Conservation (phyloP, 2,113 vertebrate species). For the Vulpes ferrilata region DNA sequence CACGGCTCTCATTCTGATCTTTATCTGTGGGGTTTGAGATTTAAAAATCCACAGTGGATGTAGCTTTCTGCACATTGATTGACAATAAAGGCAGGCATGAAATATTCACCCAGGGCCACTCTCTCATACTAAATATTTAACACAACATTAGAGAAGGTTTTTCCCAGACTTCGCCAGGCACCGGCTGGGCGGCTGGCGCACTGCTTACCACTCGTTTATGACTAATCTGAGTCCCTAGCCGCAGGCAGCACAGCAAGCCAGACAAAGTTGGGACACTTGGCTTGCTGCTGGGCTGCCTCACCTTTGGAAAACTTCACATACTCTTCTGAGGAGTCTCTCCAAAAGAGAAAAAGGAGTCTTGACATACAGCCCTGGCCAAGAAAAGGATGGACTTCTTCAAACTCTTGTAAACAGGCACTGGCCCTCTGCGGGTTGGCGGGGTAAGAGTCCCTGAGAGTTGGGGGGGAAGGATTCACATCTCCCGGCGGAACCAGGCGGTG, state of each 20-base stretch:
- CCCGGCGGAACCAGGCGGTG: background rate
- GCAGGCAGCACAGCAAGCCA: slow-evolving; percentile 70
- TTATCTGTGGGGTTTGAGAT: slow-evolving; percentile 73
- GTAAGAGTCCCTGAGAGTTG: slow-evolving; percentile 65
- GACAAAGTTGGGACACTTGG: slow-evolving; percentile 78
- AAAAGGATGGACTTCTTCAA: slow-evolving; percentile 67
- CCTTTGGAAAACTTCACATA: slow-evolving; percentile 81
- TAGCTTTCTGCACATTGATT: slow-evolving; percentile 87
- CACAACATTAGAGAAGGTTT: slow-evolving; percentile 86
- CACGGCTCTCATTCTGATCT: slow-evolving; percentile 81
- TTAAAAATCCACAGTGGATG: slow-evolving; percentile 80
- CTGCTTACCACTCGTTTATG: slow-evolving; percentile 80
- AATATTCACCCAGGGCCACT: slow-evolving; percentile 89
- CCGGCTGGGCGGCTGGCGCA: slow-evolving; percentile 85
- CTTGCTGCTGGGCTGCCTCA: slow-evolving; percentile 68
- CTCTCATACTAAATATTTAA: slow-evolving; percentile 90
- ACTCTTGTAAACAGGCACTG: slow-evolving; percentile 55
- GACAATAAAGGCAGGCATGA: slow-evolving; percentile 89
- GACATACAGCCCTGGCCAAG: slow-evolving; percentile 22
- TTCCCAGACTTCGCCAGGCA: slow-evolving; percentile 86
- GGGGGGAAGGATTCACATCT: slow-evolving; percentile 29
- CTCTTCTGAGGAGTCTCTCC: slow-evolving; percentile 66
- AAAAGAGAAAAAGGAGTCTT: slow-evolving; percentile 19
- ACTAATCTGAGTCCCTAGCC: slow-evolving; percentile 80
- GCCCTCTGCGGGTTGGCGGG: background rate